Conservation (phyloP, 2,888 invertebrate genomes). For the Meganola albula region DNA sequence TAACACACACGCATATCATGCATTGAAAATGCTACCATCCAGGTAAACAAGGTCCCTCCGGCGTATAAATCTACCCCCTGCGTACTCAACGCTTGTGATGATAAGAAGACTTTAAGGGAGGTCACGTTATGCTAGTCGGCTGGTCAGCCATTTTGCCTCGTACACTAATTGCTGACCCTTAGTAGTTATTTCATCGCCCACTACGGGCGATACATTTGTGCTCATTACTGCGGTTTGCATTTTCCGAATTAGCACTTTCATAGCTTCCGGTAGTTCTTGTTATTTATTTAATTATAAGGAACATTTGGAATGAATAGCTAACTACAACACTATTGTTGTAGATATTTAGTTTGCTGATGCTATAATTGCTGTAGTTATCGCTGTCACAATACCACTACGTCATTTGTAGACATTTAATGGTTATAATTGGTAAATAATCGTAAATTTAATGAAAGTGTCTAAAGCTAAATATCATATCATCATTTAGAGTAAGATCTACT, state of each 20-base stretch:
- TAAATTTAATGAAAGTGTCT: no score
- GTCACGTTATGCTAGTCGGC: conserved; percentile 31
- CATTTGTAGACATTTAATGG: no score
- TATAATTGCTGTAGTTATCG: no score
- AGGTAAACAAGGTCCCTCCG: conserved; percentile 32
- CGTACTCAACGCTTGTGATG: conserved; percentile 1
- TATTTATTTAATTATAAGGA: conserved; percentile 56
- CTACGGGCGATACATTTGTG: conserved; percentile 58
- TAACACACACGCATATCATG: conserved; percentile 69
- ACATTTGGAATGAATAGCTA: conserved; percentile 32
- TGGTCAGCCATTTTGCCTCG: conserved; percentile 72
- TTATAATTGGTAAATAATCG: no score
- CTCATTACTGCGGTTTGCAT: conserved; percentile 69
- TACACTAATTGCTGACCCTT: conserved; percentile 64
- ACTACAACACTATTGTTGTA: no score
- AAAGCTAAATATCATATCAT: no score
- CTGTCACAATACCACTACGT: no score
- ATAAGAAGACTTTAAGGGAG: conserved; percentile 13
- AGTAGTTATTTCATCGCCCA: conserved; percentile 66
- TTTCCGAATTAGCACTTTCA: conserved; percentile 75
- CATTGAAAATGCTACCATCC: conserved; percentile 53
- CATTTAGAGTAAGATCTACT: no score
- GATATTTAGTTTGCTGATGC: no score
- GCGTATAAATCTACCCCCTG: conserved; percentile 26
- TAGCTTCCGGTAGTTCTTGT: conserved; percentile 56